Percentiles rank a stretch among this genome's conserved stretches.
phyloP scores from a whole-genome alignment of 2,113 vertebrate species.

The Leptosomus discolor region DNA sequence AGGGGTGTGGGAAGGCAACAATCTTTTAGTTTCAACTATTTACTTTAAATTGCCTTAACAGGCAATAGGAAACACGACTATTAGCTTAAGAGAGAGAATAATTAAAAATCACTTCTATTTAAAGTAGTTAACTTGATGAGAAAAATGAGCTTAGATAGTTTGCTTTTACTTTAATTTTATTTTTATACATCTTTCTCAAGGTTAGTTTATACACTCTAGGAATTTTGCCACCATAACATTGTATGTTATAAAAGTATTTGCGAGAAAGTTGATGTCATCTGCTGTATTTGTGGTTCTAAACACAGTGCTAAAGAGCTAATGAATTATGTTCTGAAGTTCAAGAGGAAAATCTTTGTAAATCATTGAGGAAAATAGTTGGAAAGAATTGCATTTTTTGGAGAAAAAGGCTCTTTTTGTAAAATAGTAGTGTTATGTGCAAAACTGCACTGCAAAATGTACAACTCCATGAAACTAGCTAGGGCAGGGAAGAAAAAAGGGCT shows the following conservation, averaged over 20 bases:
- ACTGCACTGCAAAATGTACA: not conserved
- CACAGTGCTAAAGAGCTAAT: not conserved
- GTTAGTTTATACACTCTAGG: not conserved
- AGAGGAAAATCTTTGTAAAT: not conserved
- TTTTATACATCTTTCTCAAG: not conserved
- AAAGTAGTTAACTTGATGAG: not conserved
- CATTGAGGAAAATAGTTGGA: not conserved
- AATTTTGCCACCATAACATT: not conserved
- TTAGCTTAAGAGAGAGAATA: not conserved
- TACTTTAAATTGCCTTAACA: not conserved
- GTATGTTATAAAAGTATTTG: not conserved
- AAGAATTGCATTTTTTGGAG: not conserved
- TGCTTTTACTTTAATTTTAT: not conserved
- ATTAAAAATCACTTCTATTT: not conserved
- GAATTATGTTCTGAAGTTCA: not conserved
- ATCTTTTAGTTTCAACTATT: not conserved
- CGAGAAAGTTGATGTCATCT: not conserved
- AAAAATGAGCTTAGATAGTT: not conserved
- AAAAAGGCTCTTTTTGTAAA: not conserved
- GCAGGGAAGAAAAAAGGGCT: not conserved
- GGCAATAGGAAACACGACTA: not conserved
- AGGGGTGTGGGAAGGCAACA: not conserved
- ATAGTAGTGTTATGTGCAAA: not conserved
- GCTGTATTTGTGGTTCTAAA: not conserved
- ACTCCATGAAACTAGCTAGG: not conserved